A percentile compares a stretch with the other conserved stretches of the same genome.
Conservation (phyloP, 2,888 invertebrate species). For the Buathra laborator region DNA sequence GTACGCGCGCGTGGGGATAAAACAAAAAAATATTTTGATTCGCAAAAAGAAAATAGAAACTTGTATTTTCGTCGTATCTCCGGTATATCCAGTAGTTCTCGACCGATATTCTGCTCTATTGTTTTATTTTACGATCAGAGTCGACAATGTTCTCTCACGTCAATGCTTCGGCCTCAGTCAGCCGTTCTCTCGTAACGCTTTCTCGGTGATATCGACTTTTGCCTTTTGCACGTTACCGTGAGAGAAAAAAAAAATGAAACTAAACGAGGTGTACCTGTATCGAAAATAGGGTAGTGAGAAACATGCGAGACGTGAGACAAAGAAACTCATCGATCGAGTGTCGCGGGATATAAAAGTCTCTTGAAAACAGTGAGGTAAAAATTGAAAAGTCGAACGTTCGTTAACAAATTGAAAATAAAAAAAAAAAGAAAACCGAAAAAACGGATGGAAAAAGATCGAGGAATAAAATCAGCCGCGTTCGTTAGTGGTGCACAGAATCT, state of each 20-base stretch:
- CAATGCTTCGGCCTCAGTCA: conserved; percentile 16
- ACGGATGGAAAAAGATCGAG: conserved; percentile 2
- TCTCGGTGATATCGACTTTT: conserved; percentile 50
- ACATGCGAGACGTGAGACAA: conserved; percentile 14
- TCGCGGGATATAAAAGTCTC: conserved; percentile 17
- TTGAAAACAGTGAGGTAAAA: conserved; percentile 2
- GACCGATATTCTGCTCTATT: neutral
- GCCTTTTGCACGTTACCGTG: conserved; percentile 26
- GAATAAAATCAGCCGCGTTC: conserved; percentile 61
- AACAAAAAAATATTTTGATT: neutral
- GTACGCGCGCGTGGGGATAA: neutral
- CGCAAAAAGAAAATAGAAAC: neutral
- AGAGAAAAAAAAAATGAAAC: conserved; percentile 29
- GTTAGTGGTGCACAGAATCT: conserved; percentile 50
- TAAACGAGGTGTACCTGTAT: conserved; percentile 7
- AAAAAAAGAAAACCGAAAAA: conserved; percentile 18
- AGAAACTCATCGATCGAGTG: conserved; percentile 3
- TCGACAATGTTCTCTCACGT: conserved; percentile 8
- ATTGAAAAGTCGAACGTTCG: conserved; percentile 47
- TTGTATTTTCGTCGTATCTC: neutral
- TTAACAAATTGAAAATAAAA: conserved; percentile 43
- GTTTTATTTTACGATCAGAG: conserved; percentile 31
- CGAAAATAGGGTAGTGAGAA: conserved; percentile 7
- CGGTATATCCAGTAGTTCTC: neutral
- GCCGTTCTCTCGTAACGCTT: conserved; percentile 8